phyloP scores from a whole-genome alignment of 1,140 invertebrate species.

The Achatina immaculata region DNA sequence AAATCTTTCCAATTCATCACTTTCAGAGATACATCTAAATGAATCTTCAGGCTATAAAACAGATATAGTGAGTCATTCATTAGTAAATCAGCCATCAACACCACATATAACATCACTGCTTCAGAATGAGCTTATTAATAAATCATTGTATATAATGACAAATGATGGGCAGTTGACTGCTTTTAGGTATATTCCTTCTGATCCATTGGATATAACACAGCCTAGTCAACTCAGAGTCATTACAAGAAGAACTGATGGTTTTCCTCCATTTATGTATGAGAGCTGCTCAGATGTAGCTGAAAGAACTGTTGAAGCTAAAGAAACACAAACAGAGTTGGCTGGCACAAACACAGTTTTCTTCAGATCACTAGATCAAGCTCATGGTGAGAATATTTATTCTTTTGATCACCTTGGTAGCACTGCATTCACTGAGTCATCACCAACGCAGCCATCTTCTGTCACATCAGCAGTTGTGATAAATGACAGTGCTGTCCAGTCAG shows the following conservation, averaged over 20 bases:
- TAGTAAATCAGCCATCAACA: background rate
- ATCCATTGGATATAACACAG: background rate
- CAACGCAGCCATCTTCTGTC: background rate
- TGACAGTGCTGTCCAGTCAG: background rate
- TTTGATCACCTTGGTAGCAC: background rate
- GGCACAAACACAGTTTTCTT: constrained; percentile 13
- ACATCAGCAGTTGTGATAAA: background rate
- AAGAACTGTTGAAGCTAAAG: constrained; percentile 19
- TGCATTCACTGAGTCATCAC: background rate
- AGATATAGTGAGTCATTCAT: background rate
- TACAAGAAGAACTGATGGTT: background rate
- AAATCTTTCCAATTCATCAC: background rate
- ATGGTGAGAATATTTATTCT: background rate
- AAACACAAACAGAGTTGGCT: constrained; percentile 25
- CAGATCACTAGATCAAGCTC: background rate
- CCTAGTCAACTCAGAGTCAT: background rate
- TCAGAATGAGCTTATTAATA: background rate
- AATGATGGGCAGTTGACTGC: constrained; percentile 17
- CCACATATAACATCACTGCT: background rate
- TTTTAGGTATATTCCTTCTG: constrained; percentile 2
- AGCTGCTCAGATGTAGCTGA: background rate
- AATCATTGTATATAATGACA: background rate
- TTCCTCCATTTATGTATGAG: background rate
- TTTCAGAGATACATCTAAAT: background rate
- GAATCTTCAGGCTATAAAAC: background rate